Base-by-base conservation (phyloP, 2,113 vertebrate genomes). In the Hiodon tergisus region DNA sequence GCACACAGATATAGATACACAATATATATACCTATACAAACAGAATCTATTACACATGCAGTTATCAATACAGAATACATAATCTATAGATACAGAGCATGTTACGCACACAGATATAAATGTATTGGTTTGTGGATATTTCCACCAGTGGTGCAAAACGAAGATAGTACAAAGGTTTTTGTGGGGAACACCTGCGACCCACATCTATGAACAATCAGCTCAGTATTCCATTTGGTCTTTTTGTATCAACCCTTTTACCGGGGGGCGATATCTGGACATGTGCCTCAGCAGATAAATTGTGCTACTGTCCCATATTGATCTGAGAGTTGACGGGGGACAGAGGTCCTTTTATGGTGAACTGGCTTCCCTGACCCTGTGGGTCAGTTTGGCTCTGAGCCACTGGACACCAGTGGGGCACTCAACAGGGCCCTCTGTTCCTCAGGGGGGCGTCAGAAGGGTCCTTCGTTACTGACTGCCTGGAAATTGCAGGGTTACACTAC, bases 351-450 rank as follows among this genome's bases (percentile, higher is more conserved):
- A 11, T n/a, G 13, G 46, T 7, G 48, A 4, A 4, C 6, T 8
- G 48, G 46, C n/a, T 62, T 70, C 50, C 46, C 51, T 51, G n/a
- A 53, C 67, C 57, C 73, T 17, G 17, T 61, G 50, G 60, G 31
- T 76, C 68, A 63, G 52, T 31, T 61, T 55, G 57, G 47, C 48
- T 70, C 14, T 66, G 4, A 46, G 74, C 13, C 52, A 46, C 46
- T 31, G 50, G 13, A 67, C 16, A 17, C 59, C 66, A 69, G 31
- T 4, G 14, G 13, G 66, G 46, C 3, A 16, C 48, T 59, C 60
- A 72, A 72, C 51, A 47, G 4, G 16, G 46, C 14, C 69, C 47
- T 50, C 72, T 72, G 53, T 58, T 63, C 62, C 16, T 59, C 3
- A 5, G 31, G 3, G 2, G 51, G 13, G 17, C 11, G 13, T 4